Conservation (phyloP, 2,888 invertebrate species). For the Archips crataeganus region DNA sequence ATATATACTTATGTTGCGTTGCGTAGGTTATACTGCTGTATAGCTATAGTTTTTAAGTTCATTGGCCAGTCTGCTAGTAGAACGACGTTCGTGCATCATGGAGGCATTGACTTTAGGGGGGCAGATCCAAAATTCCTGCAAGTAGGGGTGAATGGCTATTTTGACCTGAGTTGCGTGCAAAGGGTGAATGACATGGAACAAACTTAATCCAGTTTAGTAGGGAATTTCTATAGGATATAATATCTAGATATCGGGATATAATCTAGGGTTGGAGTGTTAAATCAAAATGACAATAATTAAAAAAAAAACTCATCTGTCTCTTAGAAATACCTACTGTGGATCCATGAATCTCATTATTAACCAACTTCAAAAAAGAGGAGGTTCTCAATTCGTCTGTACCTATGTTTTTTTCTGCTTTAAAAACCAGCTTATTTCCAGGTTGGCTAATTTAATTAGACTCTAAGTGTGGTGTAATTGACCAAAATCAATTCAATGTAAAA, state of each 20-base stretch:
- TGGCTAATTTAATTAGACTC: too few species aligned
- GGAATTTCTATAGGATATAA: slow-evolving; percentile 25
- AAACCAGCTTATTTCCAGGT: too few species aligned
- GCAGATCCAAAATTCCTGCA: slow-evolving; percentile 59
- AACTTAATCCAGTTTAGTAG: slow-evolving; percentile 40
- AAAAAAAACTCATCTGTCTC: not conserved
- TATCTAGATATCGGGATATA: too few species aligned
- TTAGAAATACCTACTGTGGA: too few species aligned
- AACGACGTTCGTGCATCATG: slow-evolving; percentile 59
- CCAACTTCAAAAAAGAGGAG: too few species aligned
- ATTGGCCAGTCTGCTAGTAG: slow-evolving; percentile 58
- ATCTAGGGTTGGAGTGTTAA: not conserved
- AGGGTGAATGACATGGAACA: slow-evolving; percentile 44
- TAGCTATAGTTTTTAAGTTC: slow-evolving; percentile 49
- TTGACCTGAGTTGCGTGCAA: slow-evolving; percentile 47
- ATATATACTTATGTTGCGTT: not conserved
- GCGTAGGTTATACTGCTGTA: not conserved
- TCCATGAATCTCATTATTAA: too few species aligned
- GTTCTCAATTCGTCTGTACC: too few species aligned
- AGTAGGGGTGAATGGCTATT: slow-evolving; percentile 50
- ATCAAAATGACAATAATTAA: not conserved
- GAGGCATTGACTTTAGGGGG: slow-evolving; percentile 65
- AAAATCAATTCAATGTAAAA: too few species aligned
- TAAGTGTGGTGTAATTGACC: too few species aligned
- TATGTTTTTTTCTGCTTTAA: too few species aligned